These are phyloP conservation scores for Euzetes globulus DNA, from an alignment of 2,888 invertebrate species.

Conservation along the genomic window DNA sequence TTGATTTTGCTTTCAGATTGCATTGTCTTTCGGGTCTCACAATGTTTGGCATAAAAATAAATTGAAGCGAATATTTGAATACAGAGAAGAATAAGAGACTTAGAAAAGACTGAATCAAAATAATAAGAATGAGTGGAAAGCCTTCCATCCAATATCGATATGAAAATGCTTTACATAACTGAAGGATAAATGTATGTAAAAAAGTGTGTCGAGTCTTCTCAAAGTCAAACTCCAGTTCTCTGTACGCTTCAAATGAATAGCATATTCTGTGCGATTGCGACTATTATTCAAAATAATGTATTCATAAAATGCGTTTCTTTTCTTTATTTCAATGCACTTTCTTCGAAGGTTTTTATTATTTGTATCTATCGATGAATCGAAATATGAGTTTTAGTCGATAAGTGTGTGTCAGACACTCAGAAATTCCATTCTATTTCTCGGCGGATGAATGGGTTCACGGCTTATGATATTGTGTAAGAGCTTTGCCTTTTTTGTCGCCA, in stretches of 20 bases:
- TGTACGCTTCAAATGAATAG: no score
- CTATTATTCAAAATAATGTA: no score
- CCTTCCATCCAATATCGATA: no score
- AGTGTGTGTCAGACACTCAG: no score
- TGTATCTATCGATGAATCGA: background rate
- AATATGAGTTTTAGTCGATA: background rate
- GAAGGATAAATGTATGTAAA: no score
- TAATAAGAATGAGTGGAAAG: background rate
- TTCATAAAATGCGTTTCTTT: no score
- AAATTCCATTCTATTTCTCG: background rate
- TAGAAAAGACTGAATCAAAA: background rate
- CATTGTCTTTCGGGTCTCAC: background rate
- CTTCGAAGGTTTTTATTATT: background rate
- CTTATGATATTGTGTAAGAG: background rate
- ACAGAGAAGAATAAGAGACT: background rate
- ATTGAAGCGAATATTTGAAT: background rate
- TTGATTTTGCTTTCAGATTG: background rate
- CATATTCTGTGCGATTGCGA: no score
- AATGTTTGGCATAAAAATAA: background rate
- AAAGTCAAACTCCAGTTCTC: no score
- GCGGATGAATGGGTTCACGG: background rate
- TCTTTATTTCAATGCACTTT: no score
- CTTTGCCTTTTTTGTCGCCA: background rate
- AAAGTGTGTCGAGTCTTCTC: no score
- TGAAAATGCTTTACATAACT: no score